Base-by-base conservation (phyloP, 2,888 invertebrate genomes). In the Achlya flavicornis region DNA sequence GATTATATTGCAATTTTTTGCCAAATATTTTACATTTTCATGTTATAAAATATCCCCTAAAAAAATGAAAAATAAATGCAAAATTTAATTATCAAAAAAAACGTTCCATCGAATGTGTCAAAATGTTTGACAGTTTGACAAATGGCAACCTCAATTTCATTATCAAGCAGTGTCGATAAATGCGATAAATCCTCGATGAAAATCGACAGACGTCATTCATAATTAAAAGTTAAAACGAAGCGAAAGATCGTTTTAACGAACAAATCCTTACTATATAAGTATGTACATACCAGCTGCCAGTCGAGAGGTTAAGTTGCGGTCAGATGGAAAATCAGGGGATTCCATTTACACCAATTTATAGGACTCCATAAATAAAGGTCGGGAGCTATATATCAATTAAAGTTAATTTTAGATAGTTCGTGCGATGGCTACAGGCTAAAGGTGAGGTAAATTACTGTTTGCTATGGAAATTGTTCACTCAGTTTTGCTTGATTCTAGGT, bases 241-340 rank as follows among this genome's bases (percentile, higher is more conserved):
- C 53, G 53, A 10, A 8, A 53, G 16, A 53, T 19, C 53, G 19
- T 3, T n/a, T n/a, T 16, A 48, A 16, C 48, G 48, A 10, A 53
- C 53, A 53, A 19, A 53, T 19, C 53, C 53, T n/a, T 53, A 53
- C 48, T 48, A 16, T 53, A 12, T 41, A 41, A 38, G 10, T 53
- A n/a, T 1, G 1, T 53, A 53, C 10, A 8, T 53, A 10, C 53
- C n/a, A n/a, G n/a, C 32, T 48, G 57, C 59, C 75, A 77, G 77
- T 76, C 76, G 26, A 83, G 72, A 77, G 86, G 85, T 84, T 77
- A 84, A 86, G 69, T 75, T 74, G 75, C 66, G 75, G 78, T 72
- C 72, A 70, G 67, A 72, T 70, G 73, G 78, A 77, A 84, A 85
- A 86, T 86, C 85, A 78, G 75, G 66, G 68, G 61, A 67, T 70